These are phyloP conservation scores for Menidia beryllina DNA, from an alignment of 2,113 vertebrate genomes.

Conservation along the genomic window DNA sequence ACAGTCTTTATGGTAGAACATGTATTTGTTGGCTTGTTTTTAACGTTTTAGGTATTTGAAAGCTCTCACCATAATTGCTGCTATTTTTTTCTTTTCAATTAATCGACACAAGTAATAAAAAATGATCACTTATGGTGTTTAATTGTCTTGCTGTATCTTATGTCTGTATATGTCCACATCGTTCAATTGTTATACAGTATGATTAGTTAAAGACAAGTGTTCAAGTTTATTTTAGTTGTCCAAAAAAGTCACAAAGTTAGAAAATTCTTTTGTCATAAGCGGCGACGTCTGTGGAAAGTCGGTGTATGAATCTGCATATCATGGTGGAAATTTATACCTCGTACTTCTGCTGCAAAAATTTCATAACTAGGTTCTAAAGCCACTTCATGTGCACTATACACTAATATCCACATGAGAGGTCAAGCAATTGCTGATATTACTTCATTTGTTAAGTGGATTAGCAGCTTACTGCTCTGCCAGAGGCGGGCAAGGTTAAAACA, in stretches of 20 bases:
- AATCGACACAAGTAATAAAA: too few species aligned
- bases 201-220: background rate
- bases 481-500: conserved; percentile 69
- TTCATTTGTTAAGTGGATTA: conserved; percentile 70
- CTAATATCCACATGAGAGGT: conserved; percentile 58
- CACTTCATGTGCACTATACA: conserved; percentile 37
- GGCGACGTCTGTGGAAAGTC: background rate
- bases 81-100: too few species aligned
- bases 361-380: conserved; percentile 30
- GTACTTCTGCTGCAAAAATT: background rate
- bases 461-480: conserved; percentile 49
- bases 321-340: background rate
- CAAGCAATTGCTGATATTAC: conserved; percentile 46
- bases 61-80: too few species aligned
- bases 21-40: too few species aligned
- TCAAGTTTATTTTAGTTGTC: background rate
- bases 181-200: too few species aligned
- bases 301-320: background rate
- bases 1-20: too few species aligned
- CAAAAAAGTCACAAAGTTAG: background rate
- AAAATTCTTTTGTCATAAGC: background rate
- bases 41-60: too few species aligned
- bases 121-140: too few species aligned
- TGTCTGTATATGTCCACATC: too few species aligned
- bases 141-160: too few species aligned